These are phyloP conservation scores for Hestina assimilis DNA, from an alignment of 1,140 invertebrate species.

Conservation along the genomic window DNA sequence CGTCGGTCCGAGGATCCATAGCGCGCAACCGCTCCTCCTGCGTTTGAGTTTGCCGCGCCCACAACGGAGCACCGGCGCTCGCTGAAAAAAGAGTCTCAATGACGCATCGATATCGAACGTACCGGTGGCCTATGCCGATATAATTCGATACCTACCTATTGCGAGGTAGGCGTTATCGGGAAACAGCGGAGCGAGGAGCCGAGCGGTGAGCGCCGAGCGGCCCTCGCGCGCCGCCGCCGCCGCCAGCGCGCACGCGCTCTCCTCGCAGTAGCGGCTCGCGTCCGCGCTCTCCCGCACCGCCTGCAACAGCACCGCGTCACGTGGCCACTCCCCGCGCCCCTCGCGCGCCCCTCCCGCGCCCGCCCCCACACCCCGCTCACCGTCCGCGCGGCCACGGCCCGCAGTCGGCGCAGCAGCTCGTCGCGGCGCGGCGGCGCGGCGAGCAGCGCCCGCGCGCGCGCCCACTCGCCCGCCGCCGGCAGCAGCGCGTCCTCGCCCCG, in stretches of 20 bases:
- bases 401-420: slow-evolving; percentile 2
- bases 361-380: background rate
- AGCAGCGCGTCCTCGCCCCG: slow-evolving; percentile 27
- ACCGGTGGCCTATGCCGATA: background rate
- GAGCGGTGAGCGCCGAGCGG: slow-evolving; percentile 19
- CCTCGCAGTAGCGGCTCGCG: slow-evolving; percentile 26
- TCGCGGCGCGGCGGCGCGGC: slow-evolving; percentile 20
- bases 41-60: slow-evolving; percentile 6
- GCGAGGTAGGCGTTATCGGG: slow-evolving; percentile 39
- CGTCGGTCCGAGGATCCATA: slow-evolving; percentile 9
- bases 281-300: background rate
- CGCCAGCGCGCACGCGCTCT: slow-evolving; percentile 22
- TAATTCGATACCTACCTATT: slow-evolving; percentile 27
- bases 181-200: slow-evolving; percentile 29
- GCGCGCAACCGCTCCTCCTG: background rate
- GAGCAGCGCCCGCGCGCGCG: slow-evolving; percentile 32
- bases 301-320: slow-evolving; percentile 18
- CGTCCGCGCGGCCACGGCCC: background rate
- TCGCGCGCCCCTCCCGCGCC: background rate
- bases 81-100: background rate
- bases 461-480: slow-evolving; percentile 40
- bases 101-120: background rate
- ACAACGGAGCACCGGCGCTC: slow-evolving; percentile 24
- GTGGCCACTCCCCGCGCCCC: background rate
- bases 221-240: slow-evolving; percentile 3